Conservation (phyloP, 2,113 vertebrate genomes). For the Phodopus roborovskii region DNA sequence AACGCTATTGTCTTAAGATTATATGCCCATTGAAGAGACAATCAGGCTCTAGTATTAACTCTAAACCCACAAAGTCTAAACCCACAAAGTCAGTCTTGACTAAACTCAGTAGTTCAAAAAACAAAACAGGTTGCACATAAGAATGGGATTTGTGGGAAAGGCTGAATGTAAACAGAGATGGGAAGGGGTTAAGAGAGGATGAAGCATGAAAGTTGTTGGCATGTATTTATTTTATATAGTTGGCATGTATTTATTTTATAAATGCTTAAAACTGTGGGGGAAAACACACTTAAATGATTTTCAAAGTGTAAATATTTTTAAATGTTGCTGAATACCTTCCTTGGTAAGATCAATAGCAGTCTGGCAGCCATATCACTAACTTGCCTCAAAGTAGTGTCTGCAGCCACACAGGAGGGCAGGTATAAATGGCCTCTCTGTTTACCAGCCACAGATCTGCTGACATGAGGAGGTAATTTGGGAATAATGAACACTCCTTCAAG, state of each 20-base stretch:
- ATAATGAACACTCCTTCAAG: conserved; percentile 84
- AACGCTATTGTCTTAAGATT: neutral
- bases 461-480: conserved; percentile 68
- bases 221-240: neutral
- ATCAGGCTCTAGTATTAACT: neutral
- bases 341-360: neutral
- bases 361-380: neutral
- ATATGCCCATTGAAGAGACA: neutral
- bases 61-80: neutral
- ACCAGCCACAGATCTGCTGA: conserved; percentile 82
- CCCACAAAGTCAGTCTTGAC: neutral
- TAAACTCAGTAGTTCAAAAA: neutral
- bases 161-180: neutral
- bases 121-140: neutral
- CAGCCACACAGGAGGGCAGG: neutral
- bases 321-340: neutral
- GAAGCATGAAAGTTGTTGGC: neutral
- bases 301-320: neutral
- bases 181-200: too few species aligned
- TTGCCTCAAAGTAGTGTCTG: neutral
- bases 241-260: neutral
- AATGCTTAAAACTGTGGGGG: neutral
- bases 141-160: neutral
- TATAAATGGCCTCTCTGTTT: conserved; percentile 43
- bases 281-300: neutral